Evolutionary conservation across 2,888 invertebrate genomes (phyloP).

Genomic region (Arrhopalites spinosus): DNA sequence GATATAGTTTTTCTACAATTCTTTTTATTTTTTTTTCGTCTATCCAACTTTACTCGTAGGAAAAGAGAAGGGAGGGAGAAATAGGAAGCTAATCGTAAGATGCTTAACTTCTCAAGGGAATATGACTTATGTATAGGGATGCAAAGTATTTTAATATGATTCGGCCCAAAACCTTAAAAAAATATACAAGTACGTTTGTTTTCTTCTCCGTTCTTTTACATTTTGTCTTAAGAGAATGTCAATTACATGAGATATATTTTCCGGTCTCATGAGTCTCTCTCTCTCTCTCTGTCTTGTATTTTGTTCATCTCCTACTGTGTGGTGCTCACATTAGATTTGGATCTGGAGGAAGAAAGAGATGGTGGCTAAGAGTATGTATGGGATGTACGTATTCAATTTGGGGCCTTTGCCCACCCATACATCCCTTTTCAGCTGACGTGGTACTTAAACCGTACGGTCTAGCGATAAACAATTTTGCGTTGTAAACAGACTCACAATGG

Average conservation of each 20-base stretch:
- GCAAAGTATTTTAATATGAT: background rate
- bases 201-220: background rate
- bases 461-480: constrained; percentile 35
- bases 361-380: too few species aligned
- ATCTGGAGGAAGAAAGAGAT: background rate
- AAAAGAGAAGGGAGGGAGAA: too few species aligned
- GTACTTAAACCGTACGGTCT: constrained; percentile 5
- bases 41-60: too few species aligned
- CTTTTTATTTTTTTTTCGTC: too few species aligned
- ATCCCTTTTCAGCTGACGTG: background rate
- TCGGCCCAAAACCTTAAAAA: background rate
- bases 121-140: too few species aligned
- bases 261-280: constrained; percentile 30
- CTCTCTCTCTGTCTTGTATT: constrained; percentile 2
- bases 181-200: too few species aligned
- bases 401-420: background rate
- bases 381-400: too few species aligned
- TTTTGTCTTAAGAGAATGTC: constrained; percentile 22
- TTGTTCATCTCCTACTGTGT: constrained; percentile 18
- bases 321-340: constrained; percentile 7
- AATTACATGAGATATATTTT: constrained; percentile 33
- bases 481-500: constrained; percentile 36
- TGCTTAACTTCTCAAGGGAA: too few species aligned
- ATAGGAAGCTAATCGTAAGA: too few species aligned
- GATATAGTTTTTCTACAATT: too few species aligned